Evolutionary conservation across 2,888 invertebrate genomes (phyloP).

Genomic region (Sarcophaga subvicina): DNA sequence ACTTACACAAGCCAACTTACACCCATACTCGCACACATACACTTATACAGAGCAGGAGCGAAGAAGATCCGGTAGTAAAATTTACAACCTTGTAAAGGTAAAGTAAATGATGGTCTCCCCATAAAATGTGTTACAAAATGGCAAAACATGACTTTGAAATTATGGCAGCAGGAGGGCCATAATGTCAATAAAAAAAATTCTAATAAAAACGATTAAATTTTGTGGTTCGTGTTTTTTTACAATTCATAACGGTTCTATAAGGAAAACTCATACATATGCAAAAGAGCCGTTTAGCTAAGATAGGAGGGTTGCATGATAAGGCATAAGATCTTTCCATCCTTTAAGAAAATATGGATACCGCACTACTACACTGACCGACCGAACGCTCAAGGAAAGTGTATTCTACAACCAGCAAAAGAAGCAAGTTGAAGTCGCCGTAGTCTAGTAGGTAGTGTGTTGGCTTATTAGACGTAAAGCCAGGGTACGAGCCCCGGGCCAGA

Average conservation of each 20-base stretch:
- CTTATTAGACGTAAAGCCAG: too few relatives aligned
- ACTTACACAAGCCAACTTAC: background rate
- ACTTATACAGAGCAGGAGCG: too few relatives aligned
- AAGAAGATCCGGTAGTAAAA: background rate
- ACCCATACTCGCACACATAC: background rate
- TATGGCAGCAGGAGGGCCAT: conserved; percentile 11
- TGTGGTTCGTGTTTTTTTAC: background rate
- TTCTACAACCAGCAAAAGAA: too few relatives aligned
- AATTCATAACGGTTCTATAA: conserved; percentile 29
- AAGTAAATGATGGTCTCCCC: background rate
- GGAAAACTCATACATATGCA: conserved; percentile 20
- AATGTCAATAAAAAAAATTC: conserved; percentile 62
- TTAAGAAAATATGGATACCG: too few relatives aligned
- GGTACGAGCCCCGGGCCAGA: too few relatives aligned
- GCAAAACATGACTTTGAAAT: conserved; percentile 29
- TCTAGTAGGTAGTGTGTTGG: too few relatives aligned
- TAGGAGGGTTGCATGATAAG: too few relatives aligned
- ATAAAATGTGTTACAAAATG: background rate
- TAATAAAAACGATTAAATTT: conserved; percentile 68
- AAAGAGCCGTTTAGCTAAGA: background rate
- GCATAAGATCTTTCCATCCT: too few relatives aligned
- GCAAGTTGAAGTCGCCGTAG: too few relatives aligned
- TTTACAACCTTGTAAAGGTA: conserved; percentile 28
- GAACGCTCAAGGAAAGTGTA: too few relatives aligned
- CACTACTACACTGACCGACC: too few relatives aligned